Evolutionary conservation across 2,888 invertebrate species (phyloP), one percentile per base, ranked within the genome.

Genomic region (Pimpla rufipes): DNA sequence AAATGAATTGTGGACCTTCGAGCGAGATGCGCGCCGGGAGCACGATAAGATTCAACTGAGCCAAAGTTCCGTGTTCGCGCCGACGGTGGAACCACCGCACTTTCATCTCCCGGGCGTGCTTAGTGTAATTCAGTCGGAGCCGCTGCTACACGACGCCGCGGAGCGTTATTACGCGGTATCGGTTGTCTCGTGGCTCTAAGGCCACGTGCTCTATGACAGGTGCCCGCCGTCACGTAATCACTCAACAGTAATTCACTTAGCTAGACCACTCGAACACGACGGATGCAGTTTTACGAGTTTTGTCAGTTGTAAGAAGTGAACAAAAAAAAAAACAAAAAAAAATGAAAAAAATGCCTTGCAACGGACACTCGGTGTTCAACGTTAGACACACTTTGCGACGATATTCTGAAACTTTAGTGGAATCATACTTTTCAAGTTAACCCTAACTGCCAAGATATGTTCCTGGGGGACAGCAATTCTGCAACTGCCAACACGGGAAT

Each of bases 1-100:
- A 35, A 40, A 8, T 6, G 13, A 13, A 16, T 1, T n/a, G 29
- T 11, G 18, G 57, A 23, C 16, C 4, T 23, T 45, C 68, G 35
- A 23, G 74, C 29, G 75, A 85, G 90, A 87, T 89, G 88, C 85
- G 85, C 85, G 85, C 88, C 83, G 86, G 83, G 68, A 85, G 90
- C 87, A 79, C 87, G 90, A 90, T 90, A 90, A 90, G 88, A 90
- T 90, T 89, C 88, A 83, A 89, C 88, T 89, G 88, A 87, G 85
- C 82, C 84, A 83, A 86, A 87, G 80, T 84, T 85, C 79, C 75
- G 81, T 83, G 85, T 64, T 70, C 62, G 8, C 71, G 75, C 64
- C 75, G 75, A 77, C 70, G 66, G 45, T 52, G 71, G 64, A 79
- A 84, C 85, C 21, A 79, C 75, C 84, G 81, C 82, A 86, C 87